Percentiles rank a stretch among this genome's conserved stretches.
Evolutionary conservation across 1,140 invertebrate genomes (phyloP).

Genomic region (Pantala flavescens): DNA sequence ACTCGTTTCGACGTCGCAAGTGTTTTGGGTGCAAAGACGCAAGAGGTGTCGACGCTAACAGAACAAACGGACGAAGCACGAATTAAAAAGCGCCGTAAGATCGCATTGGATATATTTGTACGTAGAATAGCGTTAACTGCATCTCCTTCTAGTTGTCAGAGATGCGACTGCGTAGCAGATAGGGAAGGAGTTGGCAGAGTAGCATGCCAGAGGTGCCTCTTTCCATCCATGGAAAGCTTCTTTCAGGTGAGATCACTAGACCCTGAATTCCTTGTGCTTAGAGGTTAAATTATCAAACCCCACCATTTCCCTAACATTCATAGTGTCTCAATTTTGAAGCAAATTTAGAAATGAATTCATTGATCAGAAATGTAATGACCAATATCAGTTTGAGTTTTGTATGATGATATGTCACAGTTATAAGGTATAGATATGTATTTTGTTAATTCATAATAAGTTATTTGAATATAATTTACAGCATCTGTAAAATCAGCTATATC

Average conservation of each 20-base stretch:
- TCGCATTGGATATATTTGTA: constrained; percentile 36
- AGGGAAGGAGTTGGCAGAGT: constrained; percentile 33
- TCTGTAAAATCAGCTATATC: too few species aligned
- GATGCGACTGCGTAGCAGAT: constrained; percentile 38
- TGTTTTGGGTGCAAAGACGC: constrained; percentile 27
- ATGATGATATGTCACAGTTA: too few species aligned
- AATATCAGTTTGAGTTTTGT: too few species aligned
- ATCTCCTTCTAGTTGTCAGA: constrained; percentile 33
- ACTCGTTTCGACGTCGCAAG: constrained; percentile 33
- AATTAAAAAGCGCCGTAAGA: background rate
- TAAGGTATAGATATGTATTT: too few species aligned
- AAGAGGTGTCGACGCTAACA: background rate
- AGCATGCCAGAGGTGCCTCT: constrained; percentile 30
- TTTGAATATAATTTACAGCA: too few species aligned
- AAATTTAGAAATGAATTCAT: too few species aligned
- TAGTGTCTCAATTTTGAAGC: too few species aligned
- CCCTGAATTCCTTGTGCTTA: too few species aligned
- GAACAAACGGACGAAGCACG: background rate
- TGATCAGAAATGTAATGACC: too few species aligned
- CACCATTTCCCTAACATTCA: too few species aligned
- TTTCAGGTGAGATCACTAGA: background rate
- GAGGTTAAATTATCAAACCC: too few species aligned
- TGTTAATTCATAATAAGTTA: too few species aligned
- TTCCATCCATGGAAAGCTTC: background rate
- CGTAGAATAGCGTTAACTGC: constrained; percentile 32